Percentiles rank a stretch among this genome's conserved stretches.
phyloP scores from a whole-genome alignment of 2,797 vertebrate species.

The Lycodopsis pacificus region DNA sequence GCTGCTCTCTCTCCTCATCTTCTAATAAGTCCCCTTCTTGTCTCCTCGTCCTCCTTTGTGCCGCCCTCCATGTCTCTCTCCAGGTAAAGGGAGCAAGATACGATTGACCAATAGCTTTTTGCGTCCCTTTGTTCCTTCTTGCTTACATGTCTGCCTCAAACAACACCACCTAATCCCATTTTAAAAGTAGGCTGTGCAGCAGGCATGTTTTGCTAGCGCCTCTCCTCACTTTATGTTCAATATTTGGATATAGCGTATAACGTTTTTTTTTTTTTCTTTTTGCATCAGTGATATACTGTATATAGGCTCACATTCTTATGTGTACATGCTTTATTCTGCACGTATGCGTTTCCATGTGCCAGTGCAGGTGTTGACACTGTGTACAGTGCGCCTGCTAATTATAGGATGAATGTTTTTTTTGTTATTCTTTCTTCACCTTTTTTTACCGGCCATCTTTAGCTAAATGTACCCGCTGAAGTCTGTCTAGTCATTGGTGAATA shows the following conservation, averaged over 20 bases:
- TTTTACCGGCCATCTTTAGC: background rate
- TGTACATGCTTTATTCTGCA: background rate
- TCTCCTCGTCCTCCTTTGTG: conserved; percentile 72
- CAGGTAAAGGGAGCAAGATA: conserved; percentile 67
- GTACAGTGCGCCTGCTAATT: background rate
- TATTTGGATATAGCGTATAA: background rate
- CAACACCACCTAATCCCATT: conserved; percentile 29
- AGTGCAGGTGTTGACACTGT: background rate
- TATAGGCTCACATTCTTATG: background rate
- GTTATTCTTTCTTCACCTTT: background rate
- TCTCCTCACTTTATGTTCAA: background rate
- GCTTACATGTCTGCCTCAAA: conserved; percentile 26
- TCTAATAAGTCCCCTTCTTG: conserved; percentile 79
- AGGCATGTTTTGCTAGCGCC: conserved; percentile 11
- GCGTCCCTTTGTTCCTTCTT: conserved; percentile 34
- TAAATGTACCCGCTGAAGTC: conserved; percentile 1
- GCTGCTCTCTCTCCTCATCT: conserved; percentile 81
- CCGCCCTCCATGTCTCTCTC: conserved; percentile 60
- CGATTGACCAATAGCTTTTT: conserved; percentile 53
- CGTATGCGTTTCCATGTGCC: background rate
- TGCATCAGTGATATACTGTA: background rate
- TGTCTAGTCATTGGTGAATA: background rate
- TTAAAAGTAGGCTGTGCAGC: conserved; percentile 26
- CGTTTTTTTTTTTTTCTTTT: background rate
- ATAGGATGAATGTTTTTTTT: background rate